These are phyloP conservation scores for Schizaphis graminum DNA, from an alignment of 2,888 invertebrate genomes.

Conservation along the genomic window DNA sequence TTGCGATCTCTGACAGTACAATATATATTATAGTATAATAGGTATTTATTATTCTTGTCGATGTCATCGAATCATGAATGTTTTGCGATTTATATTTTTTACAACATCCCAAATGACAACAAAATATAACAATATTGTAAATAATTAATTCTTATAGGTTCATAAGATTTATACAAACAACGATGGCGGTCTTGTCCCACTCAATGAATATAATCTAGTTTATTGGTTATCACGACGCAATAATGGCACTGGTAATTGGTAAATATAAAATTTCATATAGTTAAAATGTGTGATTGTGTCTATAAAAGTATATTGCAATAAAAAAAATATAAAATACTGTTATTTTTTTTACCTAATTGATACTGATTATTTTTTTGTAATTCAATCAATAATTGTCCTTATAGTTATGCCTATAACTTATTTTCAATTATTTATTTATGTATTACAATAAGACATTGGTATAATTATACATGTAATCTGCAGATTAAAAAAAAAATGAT, in stretches of 20 bases:
- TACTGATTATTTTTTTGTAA: neutral
- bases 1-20: neutral
- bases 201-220: neutral
- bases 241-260: neutral
- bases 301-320: neutral
- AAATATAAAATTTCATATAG: neutral
- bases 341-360: neutral
- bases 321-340: neutral
- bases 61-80: neutral
- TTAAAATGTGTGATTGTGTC: slow-evolving; percentile 2
- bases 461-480: neutral
- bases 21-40: neutral
- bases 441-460: neutral
- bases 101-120: neutral
- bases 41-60: too few species aligned
- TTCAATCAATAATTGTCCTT: neutral
- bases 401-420: too few species aligned
- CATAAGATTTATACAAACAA: neutral
- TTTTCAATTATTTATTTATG: neutral
- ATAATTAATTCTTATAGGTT: neutral
- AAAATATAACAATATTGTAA: neutral
- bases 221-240: neutral
- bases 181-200: neutral
- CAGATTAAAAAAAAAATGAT: neutral
- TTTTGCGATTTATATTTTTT: neutral